Percentiles rank a stretch among this genome's conserved stretches.
Conservation (phyloP, 2,113 vertebrate species). For the Illadopsis cleaveri region DNA sequence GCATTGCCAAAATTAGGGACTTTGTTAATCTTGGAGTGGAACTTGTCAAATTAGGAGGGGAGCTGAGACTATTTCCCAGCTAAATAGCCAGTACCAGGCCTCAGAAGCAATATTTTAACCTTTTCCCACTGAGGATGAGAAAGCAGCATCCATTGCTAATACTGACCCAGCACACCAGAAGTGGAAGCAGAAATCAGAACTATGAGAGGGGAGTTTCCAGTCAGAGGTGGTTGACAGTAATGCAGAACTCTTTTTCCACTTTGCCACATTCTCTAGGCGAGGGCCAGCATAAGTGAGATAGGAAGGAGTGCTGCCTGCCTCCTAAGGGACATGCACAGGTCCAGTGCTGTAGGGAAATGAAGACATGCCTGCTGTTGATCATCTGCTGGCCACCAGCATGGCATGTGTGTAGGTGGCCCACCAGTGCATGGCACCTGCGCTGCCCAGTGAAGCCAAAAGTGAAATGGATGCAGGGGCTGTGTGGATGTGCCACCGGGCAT, state of each 20-base stretch:
- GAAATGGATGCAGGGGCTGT: accelerated
- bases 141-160: background rate
- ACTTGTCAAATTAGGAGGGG: background rate
- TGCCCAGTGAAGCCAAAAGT: background rate
- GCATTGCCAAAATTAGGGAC: background rate
- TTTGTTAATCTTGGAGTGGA: background rate
- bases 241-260: background rate
- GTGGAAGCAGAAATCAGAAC: background rate
- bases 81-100: background rate
- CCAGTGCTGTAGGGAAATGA: accelerated
- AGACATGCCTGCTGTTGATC: background rate
- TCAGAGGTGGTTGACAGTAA: background rate
- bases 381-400: background rate
- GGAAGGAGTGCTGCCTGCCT: background rate
- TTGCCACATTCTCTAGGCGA: accelerated
- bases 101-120: background rate
- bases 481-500: accelerated
- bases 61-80: background rate
- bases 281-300: background rate
- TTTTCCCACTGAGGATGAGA: background rate
- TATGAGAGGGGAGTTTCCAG: accelerated
- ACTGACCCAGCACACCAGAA: background rate
- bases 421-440: accelerated
- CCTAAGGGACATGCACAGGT: background rate
- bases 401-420: accelerated